phyloP scores from a whole-genome alignment of 2,113 vertebrate genomes.

The Halcyon senegalensis region DNA sequence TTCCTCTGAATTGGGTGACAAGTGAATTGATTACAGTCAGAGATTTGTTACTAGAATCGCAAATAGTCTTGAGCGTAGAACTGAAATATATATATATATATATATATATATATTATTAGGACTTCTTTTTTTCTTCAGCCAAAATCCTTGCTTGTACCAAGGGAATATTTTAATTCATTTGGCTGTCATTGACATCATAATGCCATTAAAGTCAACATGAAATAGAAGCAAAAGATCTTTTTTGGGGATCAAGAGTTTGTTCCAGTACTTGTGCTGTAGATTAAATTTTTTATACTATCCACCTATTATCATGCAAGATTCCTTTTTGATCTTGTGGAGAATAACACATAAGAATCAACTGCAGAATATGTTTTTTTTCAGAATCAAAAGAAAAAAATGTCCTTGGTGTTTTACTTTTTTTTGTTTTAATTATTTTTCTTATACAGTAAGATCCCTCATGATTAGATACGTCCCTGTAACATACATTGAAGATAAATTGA shows the following conservation, averaged over 20 bases:
- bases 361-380: neutral
- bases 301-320: neutral
- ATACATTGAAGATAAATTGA: neutral
- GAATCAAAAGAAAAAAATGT: neutral
- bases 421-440: neutral
- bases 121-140: conserved; percentile 30
- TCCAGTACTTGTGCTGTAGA: neutral
- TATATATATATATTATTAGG: neutral
- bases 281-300: neutral
- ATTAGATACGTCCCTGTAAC: neutral
- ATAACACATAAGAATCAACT: neutral
- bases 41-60: conserved; percentile 60
- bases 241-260: neutral
- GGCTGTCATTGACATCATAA: conserved; percentile 37
- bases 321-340: neutral
- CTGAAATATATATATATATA: neutral
- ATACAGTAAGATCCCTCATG: neutral
- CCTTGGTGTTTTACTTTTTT: neutral
- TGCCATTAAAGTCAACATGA: conserved; percentile 10
- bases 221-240: conserved; percentile 3
- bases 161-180: conserved; percentile 58
- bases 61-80: conserved; percentile 49
- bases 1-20: conserved; percentile 57
- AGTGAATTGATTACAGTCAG: conserved; percentile 37
- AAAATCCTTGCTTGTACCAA: conserved; percentile 22